Conservation (phyloP, 2,113 vertebrate species). For the Mustela lutreola region DNA sequence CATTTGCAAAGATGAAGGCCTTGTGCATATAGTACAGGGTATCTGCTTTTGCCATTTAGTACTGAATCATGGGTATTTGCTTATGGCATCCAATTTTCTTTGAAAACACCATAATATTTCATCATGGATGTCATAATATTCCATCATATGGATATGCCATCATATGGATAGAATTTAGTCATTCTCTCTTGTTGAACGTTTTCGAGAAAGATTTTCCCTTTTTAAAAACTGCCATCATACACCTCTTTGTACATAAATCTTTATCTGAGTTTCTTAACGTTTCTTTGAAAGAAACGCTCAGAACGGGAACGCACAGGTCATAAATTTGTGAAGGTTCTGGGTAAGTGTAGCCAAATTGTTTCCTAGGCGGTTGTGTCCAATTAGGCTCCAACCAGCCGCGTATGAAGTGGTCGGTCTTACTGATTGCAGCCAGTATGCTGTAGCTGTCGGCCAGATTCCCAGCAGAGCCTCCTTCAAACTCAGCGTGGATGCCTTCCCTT, state of each 20-base stretch:
- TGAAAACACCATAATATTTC: neutral
- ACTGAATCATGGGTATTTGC: neutral
- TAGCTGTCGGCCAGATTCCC: neutral
- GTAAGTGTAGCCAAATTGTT: neutral
- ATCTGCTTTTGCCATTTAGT: neutral
- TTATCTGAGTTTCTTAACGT: neutral
- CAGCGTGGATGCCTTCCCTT: neutral
- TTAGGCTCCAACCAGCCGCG: neutral
- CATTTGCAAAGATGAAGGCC: neutral
- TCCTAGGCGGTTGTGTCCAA: neutral
- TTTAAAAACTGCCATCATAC: neutral
- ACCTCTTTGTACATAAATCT: neutral
- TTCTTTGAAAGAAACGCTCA: neutral
- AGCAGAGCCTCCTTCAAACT: neutral
- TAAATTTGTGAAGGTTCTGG: neutral
- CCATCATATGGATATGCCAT: neutral
- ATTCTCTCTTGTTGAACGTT: neutral
- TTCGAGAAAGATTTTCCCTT: neutral
- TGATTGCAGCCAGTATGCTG: neutral
- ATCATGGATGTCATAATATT: neutral
- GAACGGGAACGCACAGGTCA: neutral
- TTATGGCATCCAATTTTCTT: neutral
- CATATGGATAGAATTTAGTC: neutral
- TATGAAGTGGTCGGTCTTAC: neutral
- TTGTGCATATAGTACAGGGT: accelerated